Base-by-base conservation (phyloP, 1,140 invertebrate genomes). In the Cecropterus lyciades region DNA sequence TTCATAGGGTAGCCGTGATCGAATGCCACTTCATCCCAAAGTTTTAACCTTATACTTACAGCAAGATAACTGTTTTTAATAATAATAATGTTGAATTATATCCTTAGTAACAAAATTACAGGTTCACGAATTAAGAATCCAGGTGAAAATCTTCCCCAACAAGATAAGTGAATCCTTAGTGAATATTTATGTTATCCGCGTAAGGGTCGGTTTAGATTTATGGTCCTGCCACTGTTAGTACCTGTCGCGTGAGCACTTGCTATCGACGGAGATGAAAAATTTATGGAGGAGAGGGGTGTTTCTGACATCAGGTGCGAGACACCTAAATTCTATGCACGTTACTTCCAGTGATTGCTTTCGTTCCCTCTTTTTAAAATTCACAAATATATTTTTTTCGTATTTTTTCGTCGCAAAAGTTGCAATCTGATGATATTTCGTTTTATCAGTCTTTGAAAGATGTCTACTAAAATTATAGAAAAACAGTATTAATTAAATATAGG, bases 181-280 rank as follows among this genome's bases (percentile, higher is more conserved):
- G 13, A 13, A 53, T 40, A 53, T 40, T 53, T 53, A 40, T 11
- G 10, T 2, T 27, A 16, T 10, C 14, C 5, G n/a, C n/a, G 24
- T 11, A 52, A 15, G 49, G 49, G 49, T 52, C 13, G 49, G 24
- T 15, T 52, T 30, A 33, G 49, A 52, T 51, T 51, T 51, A 51
- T 27, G 49, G 13, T 27, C 7, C 8, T 17, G 57, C 17, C 17
- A n/a, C n/a, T 33, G 42, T 43, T 3, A 27, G 40, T 46, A 59
- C 56, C 40, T 52, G 48, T 42, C 49, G 51, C 49, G 49, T 53
- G 24, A 33, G 51, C 51, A 53, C 51, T 53, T 15, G 27, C n/a
- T 2, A 8, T 11, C 48, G 48, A 30, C 37, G 7, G 24, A 6
- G 27, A 52, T 52, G 49, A 52, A 15, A 52, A 52, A 52, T 52